Evolutionary conservation across 2,888 invertebrate genomes (phyloP).

Genomic region (Dicyrtomina minuta): DNA sequence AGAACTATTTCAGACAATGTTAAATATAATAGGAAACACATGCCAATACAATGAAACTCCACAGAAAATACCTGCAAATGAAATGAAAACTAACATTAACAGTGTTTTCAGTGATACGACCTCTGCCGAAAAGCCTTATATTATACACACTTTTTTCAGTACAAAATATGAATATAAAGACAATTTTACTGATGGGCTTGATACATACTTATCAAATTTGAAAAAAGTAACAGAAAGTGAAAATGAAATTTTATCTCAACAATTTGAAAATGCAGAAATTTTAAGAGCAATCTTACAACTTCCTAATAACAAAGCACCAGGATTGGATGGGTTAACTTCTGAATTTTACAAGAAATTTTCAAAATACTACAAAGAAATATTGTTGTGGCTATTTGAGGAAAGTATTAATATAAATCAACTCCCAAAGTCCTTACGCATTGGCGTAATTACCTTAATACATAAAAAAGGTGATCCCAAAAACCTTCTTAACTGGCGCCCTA

Average conservation of each 20-base stretch:
- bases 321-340: constrained; percentile 3
- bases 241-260: not conserved
- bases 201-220: not conserved
- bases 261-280: not conserved
- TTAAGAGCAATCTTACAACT: not conserved
- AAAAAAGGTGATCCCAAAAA: constrained; percentile 15
- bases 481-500: constrained; percentile 14
- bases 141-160: too few species aligned
- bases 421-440: not conserved
- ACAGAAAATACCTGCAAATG: not conserved
- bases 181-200: too few species aligned
- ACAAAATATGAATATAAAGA: too few species aligned
- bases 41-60: not conserved
- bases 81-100: too few species aligned
- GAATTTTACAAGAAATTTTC: constrained; percentile 17
- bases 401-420: not conserved
- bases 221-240: not conserved
- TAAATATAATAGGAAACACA: not conserved
- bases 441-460: not conserved
- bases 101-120: too few species aligned
- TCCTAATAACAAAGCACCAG: not conserved
- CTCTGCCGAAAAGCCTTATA: too few species aligned
- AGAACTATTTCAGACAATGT: not conserved
- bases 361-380: not conserved
- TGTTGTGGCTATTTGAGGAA: not conserved